Evolutionary conservation across 2,797 vertebrate species (phyloP).

Genomic region (Podargus strigoides): DNA sequence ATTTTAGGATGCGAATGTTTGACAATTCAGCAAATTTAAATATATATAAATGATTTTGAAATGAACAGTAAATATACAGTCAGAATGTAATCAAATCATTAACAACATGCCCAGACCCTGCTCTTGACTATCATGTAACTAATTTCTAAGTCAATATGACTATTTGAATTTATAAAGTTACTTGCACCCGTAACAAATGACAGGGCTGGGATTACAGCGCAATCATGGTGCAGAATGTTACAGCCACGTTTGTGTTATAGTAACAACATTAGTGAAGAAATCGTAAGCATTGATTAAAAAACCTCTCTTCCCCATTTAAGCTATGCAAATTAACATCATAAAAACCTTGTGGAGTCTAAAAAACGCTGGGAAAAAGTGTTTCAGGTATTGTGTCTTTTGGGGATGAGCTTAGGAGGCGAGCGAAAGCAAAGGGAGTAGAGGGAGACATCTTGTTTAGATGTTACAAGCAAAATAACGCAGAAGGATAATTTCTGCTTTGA

Average conservation of each 20-base stretch:
- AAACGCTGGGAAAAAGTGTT: not conserved
- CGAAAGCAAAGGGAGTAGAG: not conserved
- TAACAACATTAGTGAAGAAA: not conserved
- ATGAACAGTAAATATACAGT: not conserved
- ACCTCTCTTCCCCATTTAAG: not conserved
- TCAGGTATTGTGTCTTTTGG: not conserved
- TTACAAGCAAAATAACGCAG: not conserved
- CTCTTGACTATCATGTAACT: not conserved
- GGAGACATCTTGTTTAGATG: not conserved
- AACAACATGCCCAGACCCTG: not conserved
- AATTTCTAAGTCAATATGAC: not conserved
- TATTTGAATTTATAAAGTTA: not conserved
- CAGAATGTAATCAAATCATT: not conserved
- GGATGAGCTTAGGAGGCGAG: not conserved
- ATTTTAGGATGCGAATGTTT: not conserved
- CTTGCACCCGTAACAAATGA: not conserved
- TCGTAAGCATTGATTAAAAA: not conserved
- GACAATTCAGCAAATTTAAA: not conserved
- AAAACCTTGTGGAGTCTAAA: not conserved
- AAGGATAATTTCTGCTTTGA: conserved; percentile 21
- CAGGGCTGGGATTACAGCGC: not conserved
- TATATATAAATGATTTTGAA: not conserved
- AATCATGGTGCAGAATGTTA: not conserved
- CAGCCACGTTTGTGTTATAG: not conserved
- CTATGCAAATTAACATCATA: not conserved